A percentile compares a stretch with the other conserved stretches of the same genome.
Evolutionary conservation across 2,113 vertebrate genomes (phyloP).

Genomic region (Nettapus auritus): DNA sequence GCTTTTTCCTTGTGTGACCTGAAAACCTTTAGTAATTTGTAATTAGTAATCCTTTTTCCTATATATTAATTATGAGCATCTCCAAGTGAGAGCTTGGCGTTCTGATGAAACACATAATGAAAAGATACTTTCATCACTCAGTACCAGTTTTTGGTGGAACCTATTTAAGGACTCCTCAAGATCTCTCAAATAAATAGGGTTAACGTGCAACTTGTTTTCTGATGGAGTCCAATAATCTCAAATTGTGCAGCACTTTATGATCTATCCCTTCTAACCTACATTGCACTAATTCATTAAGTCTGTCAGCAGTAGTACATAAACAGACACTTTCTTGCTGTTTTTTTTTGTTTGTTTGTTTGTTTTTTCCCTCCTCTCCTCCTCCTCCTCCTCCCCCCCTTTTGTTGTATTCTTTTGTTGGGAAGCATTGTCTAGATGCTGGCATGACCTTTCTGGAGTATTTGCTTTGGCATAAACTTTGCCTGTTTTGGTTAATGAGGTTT

Average conservation of each 20-base stretch:
- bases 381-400: too few relatives aligned
- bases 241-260: background rate
- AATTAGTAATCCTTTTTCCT: background rate
- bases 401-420: background rate
- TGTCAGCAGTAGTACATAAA: background rate
- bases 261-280: background rate
- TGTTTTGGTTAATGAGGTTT: background rate
- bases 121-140: background rate
- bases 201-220: background rate
- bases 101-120: background rate
- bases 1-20: background rate
- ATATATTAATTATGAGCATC: background rate
- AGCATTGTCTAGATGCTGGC: background rate
- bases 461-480: background rate
- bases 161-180: background rate
- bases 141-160: background rate
- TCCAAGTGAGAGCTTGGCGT: background rate
- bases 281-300: background rate
- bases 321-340: background rate
- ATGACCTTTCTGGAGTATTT: background rate
- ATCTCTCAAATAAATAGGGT: background rate
- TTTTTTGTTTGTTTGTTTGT: too few relatives aligned
- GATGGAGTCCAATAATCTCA: background rate
- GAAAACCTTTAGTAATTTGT: background rate
- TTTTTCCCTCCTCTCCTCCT: too few relatives aligned